Conservation (phyloP, 2,113 vertebrate species). For the Ascaphus truei region DNA sequence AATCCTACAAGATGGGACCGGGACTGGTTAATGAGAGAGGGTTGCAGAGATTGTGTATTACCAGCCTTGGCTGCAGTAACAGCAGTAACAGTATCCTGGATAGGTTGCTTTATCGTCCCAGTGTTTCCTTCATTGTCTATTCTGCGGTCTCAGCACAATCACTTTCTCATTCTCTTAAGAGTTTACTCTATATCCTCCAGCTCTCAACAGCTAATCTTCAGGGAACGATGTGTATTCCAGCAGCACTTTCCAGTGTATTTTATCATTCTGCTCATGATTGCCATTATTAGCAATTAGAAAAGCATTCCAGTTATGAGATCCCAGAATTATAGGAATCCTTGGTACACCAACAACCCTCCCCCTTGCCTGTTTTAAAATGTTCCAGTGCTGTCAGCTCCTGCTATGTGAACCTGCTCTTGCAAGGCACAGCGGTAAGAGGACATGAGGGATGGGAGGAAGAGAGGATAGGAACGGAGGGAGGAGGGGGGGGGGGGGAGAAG, state of each 20-base stretch:
- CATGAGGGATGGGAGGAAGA: too few relatives aligned
- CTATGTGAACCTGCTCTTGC: background rate
- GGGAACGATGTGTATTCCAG: background rate
- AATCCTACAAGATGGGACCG: background rate
- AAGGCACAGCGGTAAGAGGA: background rate
- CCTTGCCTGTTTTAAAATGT: background rate
- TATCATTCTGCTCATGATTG: background rate
- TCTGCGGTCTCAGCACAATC: conserved; percentile 29
- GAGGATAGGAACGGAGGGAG: background rate
- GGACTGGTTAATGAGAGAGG: background rate
- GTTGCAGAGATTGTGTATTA: background rate
- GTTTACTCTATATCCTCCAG: background rate
- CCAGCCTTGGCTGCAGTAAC: conserved; percentile 2
- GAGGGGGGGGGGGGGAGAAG: background rate
- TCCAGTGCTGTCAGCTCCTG: background rate
- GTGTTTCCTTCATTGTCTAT: conserved; percentile 8
- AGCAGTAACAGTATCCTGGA: background rate
- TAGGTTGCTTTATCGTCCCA: conserved; percentile 1
- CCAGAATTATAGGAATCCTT: background rate
- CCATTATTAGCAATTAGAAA: conserved; percentile 13
- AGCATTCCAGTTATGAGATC: background rate
- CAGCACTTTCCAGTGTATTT: background rate
- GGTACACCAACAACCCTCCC: background rate
- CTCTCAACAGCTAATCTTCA: conserved; percentile 12
- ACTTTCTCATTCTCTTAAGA: background rate